Base-by-base conservation (phyloP, 1,140 invertebrate species). In the Palaemon carinicauda region DNA sequence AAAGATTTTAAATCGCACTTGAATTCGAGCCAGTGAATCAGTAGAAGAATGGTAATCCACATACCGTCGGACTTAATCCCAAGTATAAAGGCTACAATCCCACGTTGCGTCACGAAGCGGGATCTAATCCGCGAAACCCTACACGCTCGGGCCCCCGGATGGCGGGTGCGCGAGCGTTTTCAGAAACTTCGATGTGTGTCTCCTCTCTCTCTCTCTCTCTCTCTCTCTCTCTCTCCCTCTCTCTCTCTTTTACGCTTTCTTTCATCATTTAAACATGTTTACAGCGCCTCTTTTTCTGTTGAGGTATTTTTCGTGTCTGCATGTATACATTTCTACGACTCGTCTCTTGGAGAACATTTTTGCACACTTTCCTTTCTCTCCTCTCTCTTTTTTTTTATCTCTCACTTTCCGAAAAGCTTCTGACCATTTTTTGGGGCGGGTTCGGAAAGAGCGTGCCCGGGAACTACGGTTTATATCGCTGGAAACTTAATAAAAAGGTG, bases 1-100 rank as follows among this genome's bases (percentile, higher is more conserved):
- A 80, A 86, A 73, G 60, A 56, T 86, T 73, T 71, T 69, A 86
- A 71, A 86, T 86, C 83, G 77, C 75, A 78, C 75, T 79, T 86
- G 83, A 86, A 86, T 86, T 86, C 56, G 83, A 86, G 83, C 75
- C 83, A 80, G 83, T 86, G 83, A 86, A 86, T 86, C 83, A 86
- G 83, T 86, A 86, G 83, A 86, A 86, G 83, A 86, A 86, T 86
- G 83, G 83, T 86, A 86, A 86, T 86, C 83, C 83, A 86, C 83
- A 86, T 86, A 86, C 75, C 83, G 83, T 79, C 83, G 83, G 75
- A 80, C 83, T 86, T 86, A 86, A 86, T 86, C 83, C 83, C 77
- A 79, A 86, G 83, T 80, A 79, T 86, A 86, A 86, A 86, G 83
- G 83, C 75, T 24, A 41, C 83, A 80, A 86, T 86, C 83, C 83